Percentiles rank a stretch among this genome's conserved stretches.
These are phyloP conservation scores for Theristicus caerulescens DNA, from an alignment of 2,113 vertebrate genomes.

Conservation along the genomic window DNA sequence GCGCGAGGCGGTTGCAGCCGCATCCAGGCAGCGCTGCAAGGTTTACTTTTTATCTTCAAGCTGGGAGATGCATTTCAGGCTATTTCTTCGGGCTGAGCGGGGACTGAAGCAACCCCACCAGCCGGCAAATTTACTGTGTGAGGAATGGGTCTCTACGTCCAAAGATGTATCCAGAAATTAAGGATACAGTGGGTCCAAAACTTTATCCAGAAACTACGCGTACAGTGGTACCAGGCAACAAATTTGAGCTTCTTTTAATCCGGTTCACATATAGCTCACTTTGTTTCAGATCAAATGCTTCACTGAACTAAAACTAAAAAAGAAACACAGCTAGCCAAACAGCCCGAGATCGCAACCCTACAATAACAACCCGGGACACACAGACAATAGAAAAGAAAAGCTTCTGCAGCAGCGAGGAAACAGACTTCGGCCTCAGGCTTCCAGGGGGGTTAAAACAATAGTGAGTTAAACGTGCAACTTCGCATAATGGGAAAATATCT, in stretches of 20 bases:
- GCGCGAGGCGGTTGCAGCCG: neutral
- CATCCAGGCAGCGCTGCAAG: neutral
- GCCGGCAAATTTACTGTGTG: neutral
- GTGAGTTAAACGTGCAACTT: conserved; percentile 18
- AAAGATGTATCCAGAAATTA: neutral
- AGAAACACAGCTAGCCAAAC: conserved; percentile 51
- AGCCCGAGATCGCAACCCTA: conserved; percentile 29
- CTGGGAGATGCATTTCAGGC: fast-evolving
- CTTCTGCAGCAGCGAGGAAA: conserved; percentile 58
- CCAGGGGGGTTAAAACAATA: conserved; percentile 68
- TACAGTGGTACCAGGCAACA: neutral
- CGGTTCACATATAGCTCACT: neutral
- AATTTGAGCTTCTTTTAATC: neutral
- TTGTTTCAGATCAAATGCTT: conserved; percentile 45
- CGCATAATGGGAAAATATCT: neutral
- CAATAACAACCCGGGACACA: conserved; percentile 27
- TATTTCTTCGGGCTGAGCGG: fast-evolving
- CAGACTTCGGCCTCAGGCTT: conserved; percentile 43
- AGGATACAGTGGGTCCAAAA: no score
- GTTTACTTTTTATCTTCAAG: fast-evolving
- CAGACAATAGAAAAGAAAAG: conserved; percentile 50
- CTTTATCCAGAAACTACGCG: neutral
- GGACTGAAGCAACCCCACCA: neutral
- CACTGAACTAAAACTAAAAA: neutral
- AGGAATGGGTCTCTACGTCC: fast-evolving